phyloP scores from a whole-genome alignment of 2,797 vertebrate species.

The Takifugu rubripes region DNA sequence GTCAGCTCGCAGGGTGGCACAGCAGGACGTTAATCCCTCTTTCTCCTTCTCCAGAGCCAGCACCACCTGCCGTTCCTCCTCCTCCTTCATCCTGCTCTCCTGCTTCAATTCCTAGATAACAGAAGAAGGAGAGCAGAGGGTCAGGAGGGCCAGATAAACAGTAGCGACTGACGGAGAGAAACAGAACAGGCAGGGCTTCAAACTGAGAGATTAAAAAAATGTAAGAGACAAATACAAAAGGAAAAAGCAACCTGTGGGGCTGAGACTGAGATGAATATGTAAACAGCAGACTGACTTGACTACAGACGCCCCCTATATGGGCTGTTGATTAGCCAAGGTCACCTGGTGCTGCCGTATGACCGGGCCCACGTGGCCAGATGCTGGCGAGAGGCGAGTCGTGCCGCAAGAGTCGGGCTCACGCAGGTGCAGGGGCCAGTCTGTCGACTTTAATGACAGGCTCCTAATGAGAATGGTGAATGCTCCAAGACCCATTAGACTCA shows the following conservation, averaged over 20 bases:
- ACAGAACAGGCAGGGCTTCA: slow-evolving; percentile 49
- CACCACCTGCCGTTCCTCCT: slow-evolving; percentile 79
- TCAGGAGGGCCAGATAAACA: slow-evolving; percentile 69
- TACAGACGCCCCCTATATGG: slow-evolving; percentile 67
- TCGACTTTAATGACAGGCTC: slow-evolving; percentile 87
- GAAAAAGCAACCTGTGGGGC: slow-evolving; percentile 64
- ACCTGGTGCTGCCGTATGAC: slow-evolving; percentile 79
- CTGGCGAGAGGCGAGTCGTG: slow-evolving; percentile 61
- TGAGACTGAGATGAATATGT: slow-evolving; percentile 81
- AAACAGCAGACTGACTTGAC: slow-evolving; percentile 60
- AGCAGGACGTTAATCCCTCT: slow-evolving; percentile 82
- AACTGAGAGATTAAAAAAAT: slow-evolving; percentile 47
- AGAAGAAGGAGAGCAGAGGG: slow-evolving; percentile 36
- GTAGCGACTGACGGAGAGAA: slow-evolving; percentile 42
- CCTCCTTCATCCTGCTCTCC: slow-evolving; percentile 77
- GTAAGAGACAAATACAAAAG: slow-evolving; percentile 41
- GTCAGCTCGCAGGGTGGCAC: slow-evolving; percentile 84
- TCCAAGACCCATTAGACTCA: slow-evolving; percentile 91
- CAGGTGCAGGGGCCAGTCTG: slow-evolving; percentile 72
- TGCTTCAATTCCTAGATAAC: slow-evolving; percentile 81
- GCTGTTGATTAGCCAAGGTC: slow-evolving; percentile 87
- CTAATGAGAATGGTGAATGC: slow-evolving; percentile 91
- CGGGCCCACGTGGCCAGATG: slow-evolving; percentile 49
- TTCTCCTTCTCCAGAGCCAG: slow-evolving; percentile 84
- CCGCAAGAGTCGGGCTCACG: slow-evolving; percentile 64